These are phyloP conservation scores for Geococcyx californianus DNA, from an alignment of 2,113 vertebrate species.

Conservation along the genomic window DNA sequence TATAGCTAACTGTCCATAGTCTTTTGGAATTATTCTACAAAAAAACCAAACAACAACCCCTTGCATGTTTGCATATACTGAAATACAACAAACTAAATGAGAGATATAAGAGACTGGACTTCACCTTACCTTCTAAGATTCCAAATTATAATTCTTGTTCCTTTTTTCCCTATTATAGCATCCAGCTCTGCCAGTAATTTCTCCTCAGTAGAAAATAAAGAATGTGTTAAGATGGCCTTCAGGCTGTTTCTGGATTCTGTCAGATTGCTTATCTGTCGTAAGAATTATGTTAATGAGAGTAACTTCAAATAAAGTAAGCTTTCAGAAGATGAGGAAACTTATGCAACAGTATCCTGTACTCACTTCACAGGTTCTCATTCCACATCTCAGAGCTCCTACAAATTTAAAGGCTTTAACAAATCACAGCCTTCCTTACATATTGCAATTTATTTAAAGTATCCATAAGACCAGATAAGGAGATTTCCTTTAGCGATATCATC, in stretches of 20 bases:
- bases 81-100: background rate
- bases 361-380: background rate
- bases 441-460: background rate
- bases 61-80: background rate
- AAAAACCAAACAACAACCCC: background rate
- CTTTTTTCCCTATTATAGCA: conserved; percentile 80
- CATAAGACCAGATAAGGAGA: background rate
- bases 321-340: background rate
- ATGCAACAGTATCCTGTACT: background rate
- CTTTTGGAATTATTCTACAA: background rate
- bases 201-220: conserved; percentile 80
- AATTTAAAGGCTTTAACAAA: background rate
- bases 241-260: conserved; percentile 80
- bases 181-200: conserved; percentile 84
- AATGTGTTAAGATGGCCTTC: conserved; percentile 84
- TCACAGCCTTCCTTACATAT: background rate
- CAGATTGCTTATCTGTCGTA: conserved; percentile 77
- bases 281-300: conserved; percentile 74
- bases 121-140: conserved; percentile 85
- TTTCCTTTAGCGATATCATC: background rate
- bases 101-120: background rate
- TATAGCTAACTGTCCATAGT: background rate
- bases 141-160: conserved; percentile 96
- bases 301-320: background rate
- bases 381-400: background rate